Base-by-base conservation (phyloP, 2,113 vertebrate species). In the Dasypus novemcinctus region DNA sequence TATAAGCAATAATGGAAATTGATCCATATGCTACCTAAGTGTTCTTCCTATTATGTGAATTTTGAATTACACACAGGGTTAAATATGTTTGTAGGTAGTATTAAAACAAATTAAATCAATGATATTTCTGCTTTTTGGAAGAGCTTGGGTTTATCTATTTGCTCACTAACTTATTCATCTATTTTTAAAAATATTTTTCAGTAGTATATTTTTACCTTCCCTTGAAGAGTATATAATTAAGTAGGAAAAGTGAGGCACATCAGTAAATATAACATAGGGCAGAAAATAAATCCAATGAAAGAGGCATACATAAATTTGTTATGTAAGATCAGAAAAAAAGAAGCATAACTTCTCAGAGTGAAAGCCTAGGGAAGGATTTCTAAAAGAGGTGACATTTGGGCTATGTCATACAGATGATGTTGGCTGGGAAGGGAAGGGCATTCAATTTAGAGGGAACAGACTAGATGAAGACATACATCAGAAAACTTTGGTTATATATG, bases 51-150 rank as follows among this genome's bases (percentile, higher is more conserved):
- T 69, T 81, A 29, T 81, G 13, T 76, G n/a, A 31, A 29, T 64
- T 15, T 66, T 66, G 13, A 41, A 87, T 93, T 91, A 36, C 5
- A 25, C 20, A 33, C 13, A 69, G 38, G 21, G 9, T 91, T 82
- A 93, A 93, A 61, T 88, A 27, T n/a, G 31, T 52, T 88, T 83
- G 74, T 86, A 86, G 29, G 15, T 25, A 72, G 71, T 86, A 80
- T 91, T 69, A 74, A 68, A 87, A 46, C 36, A 81, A 87, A 17
- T 74, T 95, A 89, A 82, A 90, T 87, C 66, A 93, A 71, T 92
- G 12, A n/a, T 66, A 72, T 63, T 82, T 87, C 41, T 94, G 76
- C 27, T 64, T 83, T 95, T 95, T 25, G 43, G 18, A 91, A 74
- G 25, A 27, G 33, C 92, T 92, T 74, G 20, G 14, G 38, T 72